phyloP scores from a whole-genome alignment of 2,113 vertebrate species.

The Cyanistes caeruleus region DNA sequence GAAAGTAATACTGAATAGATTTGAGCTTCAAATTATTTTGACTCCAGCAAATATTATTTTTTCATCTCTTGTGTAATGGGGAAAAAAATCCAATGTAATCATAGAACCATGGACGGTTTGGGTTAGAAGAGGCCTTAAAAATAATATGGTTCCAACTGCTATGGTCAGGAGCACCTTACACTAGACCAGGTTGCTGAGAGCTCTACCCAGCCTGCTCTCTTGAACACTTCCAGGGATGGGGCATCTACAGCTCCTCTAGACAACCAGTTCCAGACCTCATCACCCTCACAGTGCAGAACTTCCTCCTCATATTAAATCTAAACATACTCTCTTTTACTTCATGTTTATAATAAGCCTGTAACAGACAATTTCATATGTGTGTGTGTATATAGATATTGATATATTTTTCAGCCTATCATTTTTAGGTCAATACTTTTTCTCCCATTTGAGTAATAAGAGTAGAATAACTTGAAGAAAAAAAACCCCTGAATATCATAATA shows the following conservation, averaged over 20 bases:
- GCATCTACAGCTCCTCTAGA: background rate
- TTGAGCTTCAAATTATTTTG: background rate
- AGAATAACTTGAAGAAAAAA: background rate
- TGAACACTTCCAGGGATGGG: background rate
- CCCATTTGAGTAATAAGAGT: background rate
- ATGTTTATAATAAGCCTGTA: background rate
- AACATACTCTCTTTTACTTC: background rate
- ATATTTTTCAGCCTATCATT: background rate
- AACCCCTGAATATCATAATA: background rate
- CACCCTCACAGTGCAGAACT: background rate
- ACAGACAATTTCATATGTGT: background rate
- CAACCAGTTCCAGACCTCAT: background rate
- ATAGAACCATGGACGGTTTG: background rate
- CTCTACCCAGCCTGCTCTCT: background rate
- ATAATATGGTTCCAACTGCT: background rate
- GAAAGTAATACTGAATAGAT: background rate
- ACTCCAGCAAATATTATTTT: background rate
- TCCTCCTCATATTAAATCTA: background rate
- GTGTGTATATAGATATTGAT: background rate
- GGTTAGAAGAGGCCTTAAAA: background rate
- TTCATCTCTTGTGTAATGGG: background rate
- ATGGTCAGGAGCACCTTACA: background rate
- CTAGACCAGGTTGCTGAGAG: background rate
- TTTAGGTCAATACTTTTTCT: background rate
- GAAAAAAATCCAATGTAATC: background rate